Percentiles rank a stretch among this genome's conserved stretches.
Conservation (phyloP, 37 sponge, comb jelly and placozoan species). For the Aplysina aerophoba region DNA sequence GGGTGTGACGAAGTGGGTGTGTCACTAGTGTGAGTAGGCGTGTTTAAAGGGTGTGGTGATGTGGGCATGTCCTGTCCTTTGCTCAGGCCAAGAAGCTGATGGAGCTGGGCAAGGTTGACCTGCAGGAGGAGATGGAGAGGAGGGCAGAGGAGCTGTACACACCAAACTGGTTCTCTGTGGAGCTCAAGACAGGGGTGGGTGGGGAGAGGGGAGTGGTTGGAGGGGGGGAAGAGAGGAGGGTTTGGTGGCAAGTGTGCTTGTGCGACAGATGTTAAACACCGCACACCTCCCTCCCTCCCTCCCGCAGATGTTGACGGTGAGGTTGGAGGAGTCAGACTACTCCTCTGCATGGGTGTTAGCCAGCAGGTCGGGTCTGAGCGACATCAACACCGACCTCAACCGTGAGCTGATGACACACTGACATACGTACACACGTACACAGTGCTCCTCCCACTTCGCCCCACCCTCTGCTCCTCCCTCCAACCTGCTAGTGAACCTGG, state of each 20-base stretch:
- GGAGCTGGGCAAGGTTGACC: conserved; percentile 83
- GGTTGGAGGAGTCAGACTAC: conserved; percentile 72
- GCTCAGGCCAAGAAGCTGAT: conserved; percentile 66
- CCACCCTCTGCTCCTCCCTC: no score
- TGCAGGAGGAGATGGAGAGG: conserved; percentile 78
- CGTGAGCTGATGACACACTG: no score
- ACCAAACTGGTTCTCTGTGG: conserved; percentile 97
- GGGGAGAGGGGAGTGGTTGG: no score
- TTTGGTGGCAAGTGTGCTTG: no score
- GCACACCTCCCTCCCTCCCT: neutral
- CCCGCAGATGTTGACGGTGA: conserved; percentile 65
- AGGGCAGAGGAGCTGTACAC: conserved; percentile 65
- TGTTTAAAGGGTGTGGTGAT: no score
- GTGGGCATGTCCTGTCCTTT: no score
- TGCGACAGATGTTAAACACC: no score
- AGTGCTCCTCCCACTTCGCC: no score
- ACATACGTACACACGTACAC: no score
- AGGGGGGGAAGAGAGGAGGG: no score
- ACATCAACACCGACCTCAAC: conserved; percentile 46
- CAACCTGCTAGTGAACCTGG: conserved; percentile 75
- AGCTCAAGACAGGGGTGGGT: conserved; percentile 94
- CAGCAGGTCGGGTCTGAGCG: conserved; percentile 27
- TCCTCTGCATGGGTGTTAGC: conserved; percentile 76
- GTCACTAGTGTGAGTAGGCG: no score
- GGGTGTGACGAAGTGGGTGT: no score